These are phyloP conservation scores for Diprion similis DNA, from an alignment of 1,140 invertebrate species.

Conservation along the genomic window DNA sequence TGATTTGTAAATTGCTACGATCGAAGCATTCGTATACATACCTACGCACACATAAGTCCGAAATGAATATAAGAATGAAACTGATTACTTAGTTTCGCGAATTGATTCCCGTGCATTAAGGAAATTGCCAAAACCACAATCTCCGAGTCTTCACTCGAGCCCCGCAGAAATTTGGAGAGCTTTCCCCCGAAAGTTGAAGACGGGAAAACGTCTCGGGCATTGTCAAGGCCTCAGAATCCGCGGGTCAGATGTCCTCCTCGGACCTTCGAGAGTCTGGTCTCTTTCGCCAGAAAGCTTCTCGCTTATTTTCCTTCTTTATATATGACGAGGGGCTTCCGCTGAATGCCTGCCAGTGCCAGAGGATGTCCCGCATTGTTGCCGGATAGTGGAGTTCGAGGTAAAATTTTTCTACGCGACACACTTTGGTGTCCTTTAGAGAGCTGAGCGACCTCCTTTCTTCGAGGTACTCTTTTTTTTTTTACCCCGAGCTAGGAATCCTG, in stretches of 20 bases:
- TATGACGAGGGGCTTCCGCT: constrained; percentile 30
- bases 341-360: constrained; percentile 62
- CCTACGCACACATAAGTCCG: too few relatives aligned
- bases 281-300: constrained; percentile 23
- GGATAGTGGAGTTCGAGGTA: constrained; percentile 55
- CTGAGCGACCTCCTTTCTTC: background rate
- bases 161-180: background rate
- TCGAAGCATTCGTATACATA: too few relatives aligned
- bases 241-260: constrained; percentile 22
- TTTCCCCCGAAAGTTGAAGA: constrained; percentile 45
- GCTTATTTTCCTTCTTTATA: background rate
- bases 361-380: constrained; percentile 54
- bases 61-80: constrained; percentile 34
- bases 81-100: constrained; percentile 39
- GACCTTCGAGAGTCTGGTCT: constrained; percentile 25
- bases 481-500: too few relatives aligned
- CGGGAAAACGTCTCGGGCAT: constrained; percentile 43
- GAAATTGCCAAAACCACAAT: constrained; percentile 59
- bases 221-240: constrained; percentile 35
- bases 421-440: constrained; percentile 37
- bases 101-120: constrained; percentile 50
- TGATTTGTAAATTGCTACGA: too few relatives aligned
- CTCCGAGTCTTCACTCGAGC: constrained; percentile 42
- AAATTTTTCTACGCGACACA: constrained; percentile 54
- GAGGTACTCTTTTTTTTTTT: background rate